Evolutionary conservation across 2,888 invertebrate species (phyloP).

Genomic region (Nymphalis polychloros): DNA sequence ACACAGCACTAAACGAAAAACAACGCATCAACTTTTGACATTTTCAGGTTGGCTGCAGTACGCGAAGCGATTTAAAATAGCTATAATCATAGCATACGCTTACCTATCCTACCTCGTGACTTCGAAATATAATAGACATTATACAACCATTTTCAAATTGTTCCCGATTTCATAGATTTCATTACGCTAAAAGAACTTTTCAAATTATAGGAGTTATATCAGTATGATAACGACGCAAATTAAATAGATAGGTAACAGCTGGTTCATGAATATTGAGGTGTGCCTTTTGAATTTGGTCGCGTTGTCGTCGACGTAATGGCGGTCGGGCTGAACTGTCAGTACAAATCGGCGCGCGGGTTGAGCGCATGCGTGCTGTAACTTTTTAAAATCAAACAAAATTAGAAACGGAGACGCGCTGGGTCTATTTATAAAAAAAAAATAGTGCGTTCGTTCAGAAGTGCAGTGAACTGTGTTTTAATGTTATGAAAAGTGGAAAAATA

Average conservation of each 20-base stretch:
- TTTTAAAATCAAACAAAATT: slow-evolving; percentile 39
- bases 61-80: slow-evolving; percentile 57
- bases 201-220: slow-evolving; percentile 39
- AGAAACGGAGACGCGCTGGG: slow-evolving; percentile 38
- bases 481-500: slow-evolving; percentile 38
- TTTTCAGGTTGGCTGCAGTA: slow-evolving; percentile 59
- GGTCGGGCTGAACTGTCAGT: slow-evolving; percentile 50
- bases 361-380: slow-evolving; percentile 55
- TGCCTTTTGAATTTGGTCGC: slow-evolving; percentile 49
- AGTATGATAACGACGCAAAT: slow-evolving; percentile 37
- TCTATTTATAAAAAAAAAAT: slow-evolving; percentile 55
- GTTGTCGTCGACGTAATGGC: slow-evolving; percentile 26
- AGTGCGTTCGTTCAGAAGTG: slow-evolving; percentile 60
- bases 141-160: slow-evolving; percentile 35
- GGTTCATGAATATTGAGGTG: slow-evolving; percentile 4
- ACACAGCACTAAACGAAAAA: slow-evolving; percentile 35
- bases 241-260: slow-evolving; percentile 29
- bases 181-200: slow-evolving; percentile 19
- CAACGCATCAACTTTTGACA: slow-evolving; percentile 49
- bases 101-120: slow-evolving; percentile 56
- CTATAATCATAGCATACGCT: slow-evolving; percentile 49
- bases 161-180: neutral
- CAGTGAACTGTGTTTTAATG: slow-evolving; percentile 60
- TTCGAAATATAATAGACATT: slow-evolving; percentile 31
- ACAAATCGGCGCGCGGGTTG: slow-evolving; percentile 57